phyloP scores from a whole-genome alignment of 2,113 vertebrate genomes.

The Ursus arctos region DNA sequence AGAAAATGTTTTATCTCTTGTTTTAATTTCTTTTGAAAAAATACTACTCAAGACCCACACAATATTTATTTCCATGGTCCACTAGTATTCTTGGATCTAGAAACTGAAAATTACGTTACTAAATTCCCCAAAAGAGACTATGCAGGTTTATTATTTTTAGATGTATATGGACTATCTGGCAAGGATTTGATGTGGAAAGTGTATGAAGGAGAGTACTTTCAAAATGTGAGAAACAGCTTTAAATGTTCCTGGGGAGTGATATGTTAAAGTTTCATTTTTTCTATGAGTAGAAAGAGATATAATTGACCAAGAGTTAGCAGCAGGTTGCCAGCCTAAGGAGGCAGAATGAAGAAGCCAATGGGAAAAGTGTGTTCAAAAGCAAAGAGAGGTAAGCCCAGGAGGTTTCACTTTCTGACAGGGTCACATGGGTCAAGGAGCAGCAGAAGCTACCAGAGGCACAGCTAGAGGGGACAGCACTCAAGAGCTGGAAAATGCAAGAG shows the following conservation, averaged over 20 bases:
- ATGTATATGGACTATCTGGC: background rate
- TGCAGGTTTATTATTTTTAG: background rate
- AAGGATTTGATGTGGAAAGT: background rate
- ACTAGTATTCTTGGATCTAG: background rate
- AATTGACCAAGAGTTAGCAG: background rate
- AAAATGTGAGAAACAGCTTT: background rate
- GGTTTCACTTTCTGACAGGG: background rate
- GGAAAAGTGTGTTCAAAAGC: background rate
- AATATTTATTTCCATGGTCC: background rate
- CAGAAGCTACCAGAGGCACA: conserved; percentile 45
- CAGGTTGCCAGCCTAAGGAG: background rate
- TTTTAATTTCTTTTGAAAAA: conserved; percentile 8
- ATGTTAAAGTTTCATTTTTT: background rate
- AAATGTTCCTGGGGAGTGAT: background rate
- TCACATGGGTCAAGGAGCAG: background rate
- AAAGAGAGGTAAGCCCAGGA: background rate
- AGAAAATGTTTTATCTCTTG: background rate
- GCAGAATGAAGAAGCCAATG: background rate
- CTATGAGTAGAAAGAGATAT: background rate
- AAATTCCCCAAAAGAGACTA: background rate
- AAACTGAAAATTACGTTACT: background rate
- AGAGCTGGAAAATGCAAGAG: background rate
- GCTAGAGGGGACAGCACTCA: conserved; percentile 48
- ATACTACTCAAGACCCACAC: background rate
- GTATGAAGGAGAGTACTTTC: background rate